Base-by-base conservation (phyloP, 2,888 invertebrate species). In the Leucophenga montana region DNA sequence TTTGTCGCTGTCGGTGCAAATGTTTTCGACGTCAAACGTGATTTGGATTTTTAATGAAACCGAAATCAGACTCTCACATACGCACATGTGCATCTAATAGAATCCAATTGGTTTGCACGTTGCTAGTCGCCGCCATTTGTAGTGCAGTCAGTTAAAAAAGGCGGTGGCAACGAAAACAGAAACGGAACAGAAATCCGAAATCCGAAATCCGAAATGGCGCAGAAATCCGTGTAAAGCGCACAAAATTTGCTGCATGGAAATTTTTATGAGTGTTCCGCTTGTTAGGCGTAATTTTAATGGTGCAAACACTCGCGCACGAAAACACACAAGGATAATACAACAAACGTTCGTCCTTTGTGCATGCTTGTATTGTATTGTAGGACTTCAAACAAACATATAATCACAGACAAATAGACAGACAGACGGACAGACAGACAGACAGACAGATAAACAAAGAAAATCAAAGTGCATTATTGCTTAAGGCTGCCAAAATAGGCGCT, bases 241-340 rank as follows among this genome's bases (percentile, higher is more conserved):
- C 27, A 48, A 64, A n/a, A 64, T 57, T 67, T 67, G 39, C 46
- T 14, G 67, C 56, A 57, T 46, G 56, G 20, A 73, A 68, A 75
- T 77, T 83, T 81, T 80, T 75, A 77, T 73, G 83, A 81, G 74
- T 77, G 74, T 79, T 70, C 65, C 50, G 39, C 68, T 62, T 77
- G 74, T 83, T 82, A 82, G 82, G 82, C 82, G 83, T 81, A 82
- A 83, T 82, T 82, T 82, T 82, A 82, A 82, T 82, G 82, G 82
- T 76, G 74, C 80, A 78, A 81, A 81, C 82, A 81, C 77, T 74
- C 78, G 75, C 73, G 67, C 67, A 62, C 57, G n/a, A 59, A 9
- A 5, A 31, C 31, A 31, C 9, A 44, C 61, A 61, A 50, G 50
- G n/a, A 18, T 16, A 50, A 18, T n/a, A 16, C 16, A n/a, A 50